Percentiles rank a stretch among this genome's conserved stretches.
Evolutionary conservation across 2,888 invertebrate species (phyloP).

Genomic region (Myopa tessellatipennis): DNA sequence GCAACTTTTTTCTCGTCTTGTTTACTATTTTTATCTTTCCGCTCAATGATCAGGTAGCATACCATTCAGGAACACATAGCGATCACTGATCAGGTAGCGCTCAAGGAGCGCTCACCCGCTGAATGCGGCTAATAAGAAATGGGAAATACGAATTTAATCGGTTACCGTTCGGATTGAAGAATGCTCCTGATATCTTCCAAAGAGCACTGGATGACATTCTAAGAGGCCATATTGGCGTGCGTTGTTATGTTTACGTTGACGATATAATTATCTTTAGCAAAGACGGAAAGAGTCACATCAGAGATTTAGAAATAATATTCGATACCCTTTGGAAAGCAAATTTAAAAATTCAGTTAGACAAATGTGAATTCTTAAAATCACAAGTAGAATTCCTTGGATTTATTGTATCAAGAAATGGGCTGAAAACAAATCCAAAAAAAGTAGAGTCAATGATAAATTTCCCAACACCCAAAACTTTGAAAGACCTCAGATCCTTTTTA

Average conservation of each 20-base stretch:
- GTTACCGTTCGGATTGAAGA: conserved; percentile 29
- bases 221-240: conserved; percentile 28
- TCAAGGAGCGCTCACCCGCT: no score
- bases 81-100: no score
- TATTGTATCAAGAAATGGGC: neutral
- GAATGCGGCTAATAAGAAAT: no score
- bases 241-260: conserved; percentile 34
- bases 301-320: conserved; percentile 1
- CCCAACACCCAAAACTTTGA: conserved; percentile 3
- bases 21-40: no score
- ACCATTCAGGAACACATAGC: no score
- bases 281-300: neutral
- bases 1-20: no score
- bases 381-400: conserved; percentile 16
- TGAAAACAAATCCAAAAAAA: conserved; percentile 6
- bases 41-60: no score
- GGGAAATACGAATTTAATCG: neutral
- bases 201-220: conserved; percentile 38
- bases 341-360: conserved; percentile 15
- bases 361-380: conserved; percentile 12
- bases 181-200: conserved; percentile 35
- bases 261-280: conserved; percentile 30
- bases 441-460: conserved; percentile 16
- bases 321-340: neutral
- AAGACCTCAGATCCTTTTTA: conserved; percentile 23